Percentiles rank a stretch among this genome's conserved stretches.
phyloP scores from a whole-genome alignment of 2,113 vertebrate species.

The Crotalus viridis region DNA sequence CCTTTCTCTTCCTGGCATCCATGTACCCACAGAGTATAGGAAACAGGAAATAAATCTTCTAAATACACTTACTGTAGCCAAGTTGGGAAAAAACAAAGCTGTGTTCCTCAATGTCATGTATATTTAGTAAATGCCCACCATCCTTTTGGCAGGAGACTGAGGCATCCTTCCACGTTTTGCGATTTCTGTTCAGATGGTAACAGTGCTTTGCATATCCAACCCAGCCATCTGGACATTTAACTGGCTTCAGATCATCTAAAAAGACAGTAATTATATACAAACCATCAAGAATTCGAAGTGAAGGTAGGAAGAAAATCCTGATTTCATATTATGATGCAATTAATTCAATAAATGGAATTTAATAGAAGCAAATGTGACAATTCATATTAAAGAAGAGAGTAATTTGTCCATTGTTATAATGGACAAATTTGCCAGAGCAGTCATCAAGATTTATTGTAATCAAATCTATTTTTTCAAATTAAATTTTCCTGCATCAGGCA shows the following conservation, averaged over 20 bases:
- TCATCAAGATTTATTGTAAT: not conserved
- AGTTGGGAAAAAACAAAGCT: slow-evolving; percentile 88
- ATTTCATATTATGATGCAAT: not conserved
- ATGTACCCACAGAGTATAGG: not conserved
- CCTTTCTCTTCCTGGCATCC: not conserved
- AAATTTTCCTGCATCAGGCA: not conserved
- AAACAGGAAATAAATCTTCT: not conserved
- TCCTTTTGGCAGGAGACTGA: slow-evolving; percentile 81
- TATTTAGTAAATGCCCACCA: slow-evolving; percentile 83
- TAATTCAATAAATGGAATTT: not conserved
- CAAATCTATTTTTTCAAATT: not conserved
- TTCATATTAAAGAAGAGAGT: not conserved
- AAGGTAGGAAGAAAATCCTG: not conserved
- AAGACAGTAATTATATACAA: slow-evolving; percentile 10
- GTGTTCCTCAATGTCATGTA: slow-evolving; percentile 87
- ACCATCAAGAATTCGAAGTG: not conserved
- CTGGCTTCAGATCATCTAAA: slow-evolving; percentile 71
- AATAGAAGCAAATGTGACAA: not conserved
- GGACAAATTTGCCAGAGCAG: not conserved
- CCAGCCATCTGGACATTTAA: slow-evolving; percentile 82
- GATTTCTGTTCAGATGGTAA: slow-evolving; percentile 80
- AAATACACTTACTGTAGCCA: slow-evolving; percentile 83
- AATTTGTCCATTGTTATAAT: not conserved
- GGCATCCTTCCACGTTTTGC: slow-evolving; percentile 83
- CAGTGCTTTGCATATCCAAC: slow-evolving; percentile 83